Base-by-base conservation (phyloP, 2,888 invertebrate species). In the Eupithecia abbreviata region DNA sequence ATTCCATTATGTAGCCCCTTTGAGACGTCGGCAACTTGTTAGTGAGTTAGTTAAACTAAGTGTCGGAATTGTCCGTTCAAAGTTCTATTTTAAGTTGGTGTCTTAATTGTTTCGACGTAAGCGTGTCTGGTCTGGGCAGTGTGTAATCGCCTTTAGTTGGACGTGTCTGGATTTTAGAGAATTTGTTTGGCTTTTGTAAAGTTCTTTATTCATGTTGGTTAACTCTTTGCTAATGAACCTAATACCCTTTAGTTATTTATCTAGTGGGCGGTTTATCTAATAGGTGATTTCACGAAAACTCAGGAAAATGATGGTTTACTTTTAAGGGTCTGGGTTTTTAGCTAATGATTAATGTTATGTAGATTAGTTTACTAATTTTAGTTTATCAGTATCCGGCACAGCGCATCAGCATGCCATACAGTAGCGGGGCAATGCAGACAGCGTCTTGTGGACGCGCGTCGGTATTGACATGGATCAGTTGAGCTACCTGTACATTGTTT, bases 1-100 rank as follows among this genome's bases (percentile, higher is more conserved):
- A 88, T 89, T 86, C 83, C 80, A 87, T 90, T 87, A 87, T 77
- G 82, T 80, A 72, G 75, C 80, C 83, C 80, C 77, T 80, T 75
- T 82, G 77, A 83, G 82, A 78, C 80, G 83, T 83, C 84, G 81
- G 81, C 83, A 81, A 88, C 82, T 86, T 85, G 87, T 87, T 85
- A 85, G 81, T 12, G 78, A 85, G 84, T 89, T 87, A 79, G 77
- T 78, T 75, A 77, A 83, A 81, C 79, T 81, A 84, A 86, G 84
- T 84, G 84, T 80, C 76, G 79, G 81, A 82, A 83, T 82, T 77
- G 83, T 81, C 82, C 81, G 79, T 79, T 85, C 82, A 82, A 83
- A 80, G 79, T 85, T 81, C 82, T 82, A 81, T 84, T 84, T 84
- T 82, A 81, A 83, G 83, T 83, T 75, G 72, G 80, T 75, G 77